Evolutionary conservation across 2,113 vertebrate genomes (phyloP), one percentile per base, ranked within the genome.

Genomic region (Brachirus orientalis): DNA sequence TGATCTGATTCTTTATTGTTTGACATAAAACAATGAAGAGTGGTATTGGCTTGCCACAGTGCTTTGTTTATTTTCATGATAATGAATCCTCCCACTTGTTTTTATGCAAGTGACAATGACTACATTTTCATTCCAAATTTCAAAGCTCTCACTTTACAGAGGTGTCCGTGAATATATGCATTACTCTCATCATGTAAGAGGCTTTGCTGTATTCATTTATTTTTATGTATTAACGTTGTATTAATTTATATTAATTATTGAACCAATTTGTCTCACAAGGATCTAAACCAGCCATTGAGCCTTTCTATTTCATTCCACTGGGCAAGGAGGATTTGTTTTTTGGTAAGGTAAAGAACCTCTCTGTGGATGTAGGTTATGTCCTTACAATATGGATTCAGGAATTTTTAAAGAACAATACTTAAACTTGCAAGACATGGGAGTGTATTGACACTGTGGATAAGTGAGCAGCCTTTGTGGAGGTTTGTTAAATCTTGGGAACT

Each of bases 31-130:
- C 68, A 75, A 52, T 70, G 63, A 59, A 45, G 69, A 40, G 50
- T 45, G 44, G 50, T 65, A 76, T 56, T 72, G 57, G 74, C 82
- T 79, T 82, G 79, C 84, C 82, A 83, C 46, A 72, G 10, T 19
- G 58, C 77, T 87, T 87, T 89, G 83, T 88, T 87, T 80, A 84
- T 56, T 78, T 77, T 6, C 33, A 62, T 59, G 74, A 88, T 75
- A 86, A 88, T 80, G 63, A 81, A 77, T 74, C 75, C 80, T 84
- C 82, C 86, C 82, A 84, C 77, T 75, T 79, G 65, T 48, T 77
- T 76, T 67, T 41, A 48, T 75, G 63, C 46, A 61, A 78, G 44
- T 62, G 36, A 69, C 47, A 73, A 63, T 57, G n/a, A n/a, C n/a
- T n/a, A n/a, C n/a, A n/a, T 64, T 69, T 60, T 50, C 35, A 77